Evolutionary conservation across 2,888 invertebrate species (phyloP), one percentile per base, ranked within the genome.

Genomic region (Agonopterix heracliana): DNA sequence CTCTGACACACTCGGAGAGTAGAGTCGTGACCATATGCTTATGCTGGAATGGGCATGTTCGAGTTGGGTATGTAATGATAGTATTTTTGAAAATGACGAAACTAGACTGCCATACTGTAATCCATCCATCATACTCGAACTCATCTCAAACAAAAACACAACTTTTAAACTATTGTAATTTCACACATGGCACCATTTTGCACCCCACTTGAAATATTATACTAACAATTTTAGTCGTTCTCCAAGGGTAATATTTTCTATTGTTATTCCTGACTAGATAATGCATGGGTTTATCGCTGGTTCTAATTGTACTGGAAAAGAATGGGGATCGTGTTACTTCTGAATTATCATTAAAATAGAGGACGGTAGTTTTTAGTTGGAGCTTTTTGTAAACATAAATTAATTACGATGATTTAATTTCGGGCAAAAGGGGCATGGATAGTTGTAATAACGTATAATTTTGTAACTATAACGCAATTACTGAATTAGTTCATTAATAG

Each of bases 181-280:
- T 77, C 80, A 77, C 87, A 88, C 83, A 87, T 88, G 87, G 73
- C 79, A 70, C 76, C 59, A 64, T 74, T 26, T 71, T 65, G 68
- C 70, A 73, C 83, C 81, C 87, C 67, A 75, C 81, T 78, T 77
- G 87, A 84, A 88, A 88, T 81, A 84, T 84, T 84, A 88, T 81
- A 82, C 81, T 83, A 75, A 80, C 82, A 76, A 82, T 80, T 85
- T 84, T 79, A 78, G 75, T 76, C 59, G 59, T 55, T 56, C 53
- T 58, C 61, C 61, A 73, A 69, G 83, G 82, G 81, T 78, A 79
- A 81, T 80, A 78, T 70, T 74, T 77, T 74, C 71, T 63, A 77
- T 85, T 85, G 85, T 85, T 66, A 60, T 52, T 57, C 60, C 55
- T 79, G 79, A 85, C 81, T 82, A 87, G 88, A 88, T 87, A 88